Percentiles rank a stretch among this genome's conserved stretches.
Conservation (phyloP, 2,797 vertebrate genomes). For the Sebastes glaucus region DNA sequence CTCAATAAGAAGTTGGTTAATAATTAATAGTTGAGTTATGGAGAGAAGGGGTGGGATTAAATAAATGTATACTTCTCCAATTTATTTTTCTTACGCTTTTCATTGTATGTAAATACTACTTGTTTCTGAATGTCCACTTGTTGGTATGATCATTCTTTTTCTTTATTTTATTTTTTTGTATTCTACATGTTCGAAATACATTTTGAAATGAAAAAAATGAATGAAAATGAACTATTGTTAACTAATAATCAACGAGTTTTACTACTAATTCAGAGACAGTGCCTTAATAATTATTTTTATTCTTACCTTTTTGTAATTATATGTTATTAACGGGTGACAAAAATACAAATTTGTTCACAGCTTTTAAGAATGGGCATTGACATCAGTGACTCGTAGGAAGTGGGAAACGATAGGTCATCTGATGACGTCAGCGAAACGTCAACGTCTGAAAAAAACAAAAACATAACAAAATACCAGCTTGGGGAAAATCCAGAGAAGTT, state of each 20-base stretch:
- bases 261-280: background rate
- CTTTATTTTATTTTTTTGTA: too few relatives aligned
- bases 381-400: constrained; percentile 48
- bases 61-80: too few relatives aligned
- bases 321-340: background rate
- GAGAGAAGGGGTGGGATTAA: too few relatives aligned
- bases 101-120: too few relatives aligned
- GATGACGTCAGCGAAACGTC: constrained; percentile 78
- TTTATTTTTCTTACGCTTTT: too few relatives aligned
- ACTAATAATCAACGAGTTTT: background rate
- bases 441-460: constrained; percentile 41
- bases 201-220: too few relatives aligned
- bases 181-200: too few relatives aligned
- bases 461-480: background rate
- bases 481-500: constrained; percentile 52
- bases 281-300: background rate
- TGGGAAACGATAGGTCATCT: constrained; percentile 65
- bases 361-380: background rate
- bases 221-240: too few relatives aligned
- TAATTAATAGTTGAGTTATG: too few relatives aligned
- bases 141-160: too few relatives aligned
- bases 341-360: background rate
- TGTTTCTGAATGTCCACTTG: too few relatives aligned
- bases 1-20: too few relatives aligned
- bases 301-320: background rate